These are phyloP conservation scores for Passer montanus DNA, from an alignment of 2,113 vertebrate genomes.

Conservation along the genomic window DNA sequence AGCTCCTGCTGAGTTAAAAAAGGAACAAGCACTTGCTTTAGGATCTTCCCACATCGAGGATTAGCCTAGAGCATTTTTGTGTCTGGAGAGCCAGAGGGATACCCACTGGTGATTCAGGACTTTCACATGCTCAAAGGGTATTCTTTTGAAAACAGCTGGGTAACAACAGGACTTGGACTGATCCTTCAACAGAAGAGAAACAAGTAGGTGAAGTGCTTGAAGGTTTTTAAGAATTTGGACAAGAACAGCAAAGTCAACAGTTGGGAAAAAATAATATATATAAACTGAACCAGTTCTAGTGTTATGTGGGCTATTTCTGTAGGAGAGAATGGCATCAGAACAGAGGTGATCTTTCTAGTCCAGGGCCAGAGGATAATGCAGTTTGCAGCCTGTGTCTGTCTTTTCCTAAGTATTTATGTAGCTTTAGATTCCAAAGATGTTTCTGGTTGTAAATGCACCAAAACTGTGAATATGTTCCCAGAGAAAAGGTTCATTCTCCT, in stretches of 20 bases:
- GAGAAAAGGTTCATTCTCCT: background rate
- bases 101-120: too few species aligned
- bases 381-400: background rate
- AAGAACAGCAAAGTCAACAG: background rate
- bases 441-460: background rate
- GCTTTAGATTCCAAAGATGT: background rate
- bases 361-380: background rate
- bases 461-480: background rate
- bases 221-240: background rate
- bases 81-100: accelerated
- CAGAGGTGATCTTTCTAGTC: background rate
- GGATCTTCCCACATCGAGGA: accelerated
- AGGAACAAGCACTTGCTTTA: background rate
- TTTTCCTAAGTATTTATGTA: background rate
- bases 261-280: background rate
- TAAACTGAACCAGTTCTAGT: background rate
- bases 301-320: background rate
- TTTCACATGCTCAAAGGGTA: accelerated
- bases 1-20: background rate
- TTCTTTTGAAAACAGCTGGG: background rate
- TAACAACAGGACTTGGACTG: background rate
- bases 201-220: background rate
- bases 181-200: background rate
- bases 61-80: background rate
- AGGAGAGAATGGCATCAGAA: background rate